These are phyloP conservation scores for Hydra vulgaris DNA, from an alignment of 30 jellyfish, hydroid and myxozoan species.

Conservation along the genomic window DNA sequence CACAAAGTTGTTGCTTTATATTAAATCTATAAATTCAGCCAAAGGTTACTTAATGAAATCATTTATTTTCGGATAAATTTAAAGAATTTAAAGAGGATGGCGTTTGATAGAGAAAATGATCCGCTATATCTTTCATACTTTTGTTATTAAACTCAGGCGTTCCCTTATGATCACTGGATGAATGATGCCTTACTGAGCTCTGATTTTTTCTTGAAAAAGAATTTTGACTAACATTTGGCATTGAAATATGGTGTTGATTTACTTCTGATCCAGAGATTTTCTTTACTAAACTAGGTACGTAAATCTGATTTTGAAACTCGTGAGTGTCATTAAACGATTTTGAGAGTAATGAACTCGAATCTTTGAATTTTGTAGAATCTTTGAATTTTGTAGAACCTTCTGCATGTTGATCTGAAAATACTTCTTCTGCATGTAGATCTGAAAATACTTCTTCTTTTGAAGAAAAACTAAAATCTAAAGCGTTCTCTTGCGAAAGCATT, in stretches of 20 bases:
- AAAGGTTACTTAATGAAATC: no score
- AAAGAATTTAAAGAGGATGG: constrained; percentile 6
- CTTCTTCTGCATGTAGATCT: no score
- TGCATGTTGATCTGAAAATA: no score
- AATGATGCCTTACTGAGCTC: no score
- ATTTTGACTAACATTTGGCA: neutral
- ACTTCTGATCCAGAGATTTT: neutral
- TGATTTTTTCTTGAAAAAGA: neutral
- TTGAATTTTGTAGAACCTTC: neutral
- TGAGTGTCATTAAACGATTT: constrained; percentile 10
- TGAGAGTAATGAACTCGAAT: neutral
- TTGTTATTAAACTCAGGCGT: constrained; percentile 13
- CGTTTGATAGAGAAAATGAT: constrained; percentile 24
- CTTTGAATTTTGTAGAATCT: neutral
- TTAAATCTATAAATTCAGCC: no score
- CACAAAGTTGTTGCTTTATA: no score
- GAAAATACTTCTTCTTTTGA: no score
- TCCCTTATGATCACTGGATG: neutral
- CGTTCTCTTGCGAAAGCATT: no score
- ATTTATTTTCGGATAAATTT: neutral
- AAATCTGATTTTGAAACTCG: constrained; percentile 17
- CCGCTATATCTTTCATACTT: constrained; percentile 29
- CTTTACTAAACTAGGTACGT: neutral
- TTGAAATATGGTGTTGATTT: neutral
- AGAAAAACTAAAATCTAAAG: no score